Conservation (phyloP, 2,888 invertebrate species). For the Conchocele bisecta region DNA sequence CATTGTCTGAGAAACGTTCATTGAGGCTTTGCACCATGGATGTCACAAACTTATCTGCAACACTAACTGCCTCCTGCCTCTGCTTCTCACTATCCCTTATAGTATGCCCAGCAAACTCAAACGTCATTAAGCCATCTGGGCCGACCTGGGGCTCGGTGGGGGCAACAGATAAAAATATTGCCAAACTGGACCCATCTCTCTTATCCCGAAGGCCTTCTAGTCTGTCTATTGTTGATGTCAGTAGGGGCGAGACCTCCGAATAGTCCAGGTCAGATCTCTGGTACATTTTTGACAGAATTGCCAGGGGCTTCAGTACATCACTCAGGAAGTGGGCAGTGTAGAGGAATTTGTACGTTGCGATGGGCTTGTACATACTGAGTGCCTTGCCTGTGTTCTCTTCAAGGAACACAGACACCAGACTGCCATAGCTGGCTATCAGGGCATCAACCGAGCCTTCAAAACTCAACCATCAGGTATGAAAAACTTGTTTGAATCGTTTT, state of each 20-base stretch:
- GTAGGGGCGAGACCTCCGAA: slow-evolving; percentile 47
- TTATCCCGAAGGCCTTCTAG: background rate
- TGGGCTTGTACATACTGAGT: slow-evolving; percentile 38
- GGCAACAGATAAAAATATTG: slow-evolving; percentile 20
- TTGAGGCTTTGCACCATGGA: slow-evolving; percentile 36
- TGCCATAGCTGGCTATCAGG: slow-evolving; percentile 25
- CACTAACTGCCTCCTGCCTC: slow-evolving; percentile 39
- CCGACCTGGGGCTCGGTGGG: slow-evolving; percentile 40
- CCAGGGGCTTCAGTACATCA: slow-evolving; percentile 47
- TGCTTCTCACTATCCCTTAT: slow-evolving; percentile 52
- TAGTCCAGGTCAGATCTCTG: slow-evolving; percentile 48
- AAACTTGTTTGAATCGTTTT: slow-evolving; percentile 12
- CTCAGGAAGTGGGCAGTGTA: slow-evolving; percentile 47
- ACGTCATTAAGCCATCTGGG: slow-evolving; percentile 37
- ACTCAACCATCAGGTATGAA: slow-evolving; percentile 42
- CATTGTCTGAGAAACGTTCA: slow-evolving; percentile 36
- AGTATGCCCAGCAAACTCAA: slow-evolving; percentile 50
- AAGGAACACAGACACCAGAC: slow-evolving; percentile 26
- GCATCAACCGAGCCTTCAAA: slow-evolving; percentile 52
- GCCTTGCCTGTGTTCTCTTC: slow-evolving; percentile 41
- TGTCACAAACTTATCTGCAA: slow-evolving; percentile 39
- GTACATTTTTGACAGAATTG: slow-evolving; percentile 46
- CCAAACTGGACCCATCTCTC: slow-evolving; percentile 24
- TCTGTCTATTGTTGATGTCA: slow-evolving; percentile 28
- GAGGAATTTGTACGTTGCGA: slow-evolving; percentile 48